phyloP scores from a whole-genome alignment of 1,140 invertebrate genomes.

The Anadara kagoshimensis region DNA sequence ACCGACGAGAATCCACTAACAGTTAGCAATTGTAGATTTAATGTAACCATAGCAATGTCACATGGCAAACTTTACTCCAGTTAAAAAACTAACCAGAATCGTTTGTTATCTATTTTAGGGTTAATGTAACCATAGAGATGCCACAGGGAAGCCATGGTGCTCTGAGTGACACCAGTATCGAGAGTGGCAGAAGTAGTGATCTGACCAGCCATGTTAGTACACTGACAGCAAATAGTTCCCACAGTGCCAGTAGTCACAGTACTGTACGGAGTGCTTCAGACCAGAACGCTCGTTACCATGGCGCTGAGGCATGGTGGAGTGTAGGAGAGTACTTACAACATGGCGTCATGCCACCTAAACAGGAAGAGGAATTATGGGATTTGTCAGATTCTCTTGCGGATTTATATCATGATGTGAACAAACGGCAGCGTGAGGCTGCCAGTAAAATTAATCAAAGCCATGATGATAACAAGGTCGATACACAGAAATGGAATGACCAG shows the following conservation, averaged over 20 bases:
- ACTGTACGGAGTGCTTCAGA: not conserved
- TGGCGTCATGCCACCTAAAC: constrained; percentile 41
- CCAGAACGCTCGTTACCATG: constrained; percentile 40
- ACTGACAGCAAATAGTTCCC: constrained; percentile 4
- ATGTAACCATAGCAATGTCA: too few relatives aligned
- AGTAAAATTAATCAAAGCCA: constrained; percentile 16
- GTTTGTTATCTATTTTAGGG: constrained; percentile 6
- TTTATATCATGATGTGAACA: constrained; percentile 61
- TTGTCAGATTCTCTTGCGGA: constrained; percentile 70
- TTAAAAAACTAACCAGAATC: too few relatives aligned
- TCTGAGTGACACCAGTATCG: constrained; percentile 33
- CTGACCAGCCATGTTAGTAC: constrained; percentile 14
- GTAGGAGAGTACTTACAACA: constrained; percentile 60
- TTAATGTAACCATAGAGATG: constrained; percentile 33
- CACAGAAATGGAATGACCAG: constrained; percentile 62
- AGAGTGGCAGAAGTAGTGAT: not conserved
- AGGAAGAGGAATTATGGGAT: constrained; percentile 69
- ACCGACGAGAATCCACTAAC: too few relatives aligned
- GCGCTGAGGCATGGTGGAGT: constrained; percentile 70
- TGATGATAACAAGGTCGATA: constrained; percentile 44
- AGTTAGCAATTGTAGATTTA: too few relatives aligned
- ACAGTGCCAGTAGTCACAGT: too few relatives aligned
- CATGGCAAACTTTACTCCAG: too few relatives aligned
- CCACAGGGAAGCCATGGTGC: constrained; percentile 32
- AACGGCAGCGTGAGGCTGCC: constrained; percentile 35